Evolutionary conservation across 2,888 invertebrate genomes (phyloP).

Genomic region (Sylvicola cinctus): DNA sequence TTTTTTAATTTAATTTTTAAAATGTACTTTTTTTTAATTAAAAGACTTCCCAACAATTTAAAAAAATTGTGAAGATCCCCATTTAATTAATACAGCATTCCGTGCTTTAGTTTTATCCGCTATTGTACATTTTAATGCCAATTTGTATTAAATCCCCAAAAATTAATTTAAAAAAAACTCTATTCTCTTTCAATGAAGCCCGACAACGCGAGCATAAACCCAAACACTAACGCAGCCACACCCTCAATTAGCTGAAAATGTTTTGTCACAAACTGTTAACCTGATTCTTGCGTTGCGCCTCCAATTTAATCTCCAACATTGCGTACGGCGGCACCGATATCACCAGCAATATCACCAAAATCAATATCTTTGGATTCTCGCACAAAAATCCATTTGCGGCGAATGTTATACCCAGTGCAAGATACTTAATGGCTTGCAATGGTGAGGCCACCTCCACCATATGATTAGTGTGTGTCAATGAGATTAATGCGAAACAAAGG

Average conservation of each 20-base stretch:
- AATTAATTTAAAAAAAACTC: too few species aligned
- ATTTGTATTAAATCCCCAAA: too few species aligned
- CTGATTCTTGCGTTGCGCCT: conserved; percentile 22
- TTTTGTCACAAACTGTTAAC: conserved; percentile 23
- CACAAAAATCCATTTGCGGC: conserved; percentile 40
- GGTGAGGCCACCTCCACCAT: conserved; percentile 25
- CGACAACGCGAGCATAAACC: too few species aligned
- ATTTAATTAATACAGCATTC: too few species aligned
- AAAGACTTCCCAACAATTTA: too few species aligned
- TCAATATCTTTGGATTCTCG: conserved; percentile 22
- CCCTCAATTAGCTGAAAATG: conserved; percentile 7
- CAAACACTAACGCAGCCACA: too few species aligned
- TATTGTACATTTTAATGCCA: too few species aligned
- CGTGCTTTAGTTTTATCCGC: too few species aligned
- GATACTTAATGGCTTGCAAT: conserved; percentile 34
- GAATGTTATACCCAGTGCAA: conserved; percentile 42
- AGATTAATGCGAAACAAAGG: conserved; percentile 25
- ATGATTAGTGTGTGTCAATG: conserved; percentile 23
- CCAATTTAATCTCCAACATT: conserved; percentile 22
- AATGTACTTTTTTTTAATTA: too few species aligned
- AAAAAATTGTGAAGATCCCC: too few species aligned
- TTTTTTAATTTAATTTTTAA: too few species aligned
- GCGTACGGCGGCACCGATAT: conserved; percentile 24
- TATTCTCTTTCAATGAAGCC: too few species aligned
- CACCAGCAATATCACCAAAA: conserved; percentile 20